Percentiles rank a stretch among this genome's conserved stretches.
These are phyloP conservation scores for Nebria brevicollis DNA, from an alignment of 2,888 invertebrate genomes.

Conservation along the genomic window DNA sequence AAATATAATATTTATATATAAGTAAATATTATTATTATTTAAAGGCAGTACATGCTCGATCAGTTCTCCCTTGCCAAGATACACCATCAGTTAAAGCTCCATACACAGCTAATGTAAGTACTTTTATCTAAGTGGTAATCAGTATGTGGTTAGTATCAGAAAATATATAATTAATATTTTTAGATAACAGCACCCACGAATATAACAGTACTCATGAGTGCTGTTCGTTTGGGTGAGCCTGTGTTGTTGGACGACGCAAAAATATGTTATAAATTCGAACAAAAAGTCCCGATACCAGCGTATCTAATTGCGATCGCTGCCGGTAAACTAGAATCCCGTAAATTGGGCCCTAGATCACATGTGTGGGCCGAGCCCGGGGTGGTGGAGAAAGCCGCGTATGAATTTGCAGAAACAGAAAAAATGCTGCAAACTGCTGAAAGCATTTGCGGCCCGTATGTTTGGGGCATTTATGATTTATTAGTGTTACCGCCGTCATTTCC, in stretches of 20 bases:
- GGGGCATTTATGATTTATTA: conserved; percentile 89
- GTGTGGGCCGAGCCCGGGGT: conserved; percentile 92
- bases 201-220: conserved; percentile 90
- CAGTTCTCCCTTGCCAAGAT: conserved; percentile 92
- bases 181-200: conserved; percentile 78
- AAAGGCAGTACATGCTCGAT: conserved; percentile 88
- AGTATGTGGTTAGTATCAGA: background rate
- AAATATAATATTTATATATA: conserved; percentile 15
- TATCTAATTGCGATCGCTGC: conserved; percentile 92
- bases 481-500: conserved; percentile 95
- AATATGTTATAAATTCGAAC: conserved; percentile 71
- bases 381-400: conserved; percentile 84
- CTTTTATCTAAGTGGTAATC: background rate
- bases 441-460: conserved; percentile 88
- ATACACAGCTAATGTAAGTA: conserved; percentile 74
- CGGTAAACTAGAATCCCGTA: conserved; percentile 79
- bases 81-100: conserved; percentile 89
- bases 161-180: conserved; percentile 24
- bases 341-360: conserved; percentile 81
- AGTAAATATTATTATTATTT: conserved; percentile 22
- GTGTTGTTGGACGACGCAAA: conserved; percentile 60
- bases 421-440: conserved; percentile 85
- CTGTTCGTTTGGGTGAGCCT: conserved; percentile 69
- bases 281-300: conserved; percentile 85
- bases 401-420: conserved; percentile 88